Evolutionary conservation across 2,888 invertebrate genomes (phyloP).

Genomic region (Sycophila texana): DNA sequence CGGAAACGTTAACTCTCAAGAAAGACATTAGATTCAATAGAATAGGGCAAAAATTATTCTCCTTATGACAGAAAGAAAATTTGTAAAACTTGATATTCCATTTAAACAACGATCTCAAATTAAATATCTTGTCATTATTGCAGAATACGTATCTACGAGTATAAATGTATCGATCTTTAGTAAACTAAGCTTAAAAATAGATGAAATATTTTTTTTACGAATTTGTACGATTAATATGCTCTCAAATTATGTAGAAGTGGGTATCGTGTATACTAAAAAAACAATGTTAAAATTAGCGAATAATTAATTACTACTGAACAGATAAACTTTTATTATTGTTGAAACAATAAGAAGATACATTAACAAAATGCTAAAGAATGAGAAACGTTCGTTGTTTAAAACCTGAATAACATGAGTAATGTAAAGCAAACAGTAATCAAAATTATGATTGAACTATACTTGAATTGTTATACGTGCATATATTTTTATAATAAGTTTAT

Average conservation of each 20-base stretch:
- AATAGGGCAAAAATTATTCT: not conserved
- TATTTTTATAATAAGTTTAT: slow-evolving; percentile 33
- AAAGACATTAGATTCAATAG: no score
- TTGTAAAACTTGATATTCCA: slow-evolving; percentile 11
- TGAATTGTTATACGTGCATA: not conserved
- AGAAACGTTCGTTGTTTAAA: not conserved
- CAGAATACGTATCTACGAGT: slow-evolving; percentile 28
- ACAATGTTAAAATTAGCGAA: slow-evolving; percentile 1
- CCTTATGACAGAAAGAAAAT: not conserved
- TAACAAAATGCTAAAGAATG: not conserved
- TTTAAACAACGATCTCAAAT: slow-evolving; percentile 30
- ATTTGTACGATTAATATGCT: slow-evolving; percentile 45
- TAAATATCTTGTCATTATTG: slow-evolving; percentile 34
- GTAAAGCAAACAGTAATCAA: slow-evolving; percentile 9
- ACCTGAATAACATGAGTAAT: not conserved
- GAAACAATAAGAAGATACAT: slow-evolving; percentile 5
- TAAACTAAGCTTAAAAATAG: slow-evolving; percentile 15
- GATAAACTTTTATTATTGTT: not conserved
- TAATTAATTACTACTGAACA: no score
- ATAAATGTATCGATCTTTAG: slow-evolving; percentile 26
- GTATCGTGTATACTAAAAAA: slow-evolving; percentile 10
- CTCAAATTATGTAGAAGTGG: slow-evolving; percentile 9
- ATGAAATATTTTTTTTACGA: slow-evolving; percentile 47
- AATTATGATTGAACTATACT: not conserved
- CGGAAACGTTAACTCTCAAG: not conserved